Evolutionary conservation across 2,888 invertebrate genomes (phyloP).

Genomic region (Adelognathus sp.): DNA sequence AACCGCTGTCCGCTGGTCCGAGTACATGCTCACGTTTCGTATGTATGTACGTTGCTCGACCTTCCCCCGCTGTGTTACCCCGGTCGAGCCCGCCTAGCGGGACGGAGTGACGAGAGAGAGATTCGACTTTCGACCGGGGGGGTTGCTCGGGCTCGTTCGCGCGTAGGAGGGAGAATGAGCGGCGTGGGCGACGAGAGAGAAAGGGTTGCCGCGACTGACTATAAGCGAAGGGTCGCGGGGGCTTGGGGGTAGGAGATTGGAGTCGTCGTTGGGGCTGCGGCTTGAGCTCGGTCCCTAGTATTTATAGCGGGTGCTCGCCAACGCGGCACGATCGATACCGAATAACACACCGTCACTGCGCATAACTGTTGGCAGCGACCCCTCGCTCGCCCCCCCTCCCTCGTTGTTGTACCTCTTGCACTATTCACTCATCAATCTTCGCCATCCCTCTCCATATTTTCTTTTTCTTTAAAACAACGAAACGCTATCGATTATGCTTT

Average conservation of each 20-base stretch:
- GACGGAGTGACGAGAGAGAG: no score
- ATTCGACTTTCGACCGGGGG: slow-evolving; percentile 3
- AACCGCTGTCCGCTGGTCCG: slow-evolving; percentile 29
- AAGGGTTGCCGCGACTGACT: slow-evolving; percentile 6
- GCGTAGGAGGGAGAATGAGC: slow-evolving; percentile 22
- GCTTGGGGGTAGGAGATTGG: slow-evolving; percentile 28
- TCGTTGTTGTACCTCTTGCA: no score
- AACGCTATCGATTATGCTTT: no score
- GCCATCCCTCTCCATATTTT: slow-evolving; percentile 2
- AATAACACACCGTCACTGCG: slow-evolving; percentile 77
- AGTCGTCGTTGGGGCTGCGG: slow-evolving; percentile 52
- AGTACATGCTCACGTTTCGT: no score
- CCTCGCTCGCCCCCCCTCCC: slow-evolving; percentile 50
- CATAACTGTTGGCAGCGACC: slow-evolving; percentile 71
- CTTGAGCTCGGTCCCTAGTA: slow-evolving; percentile 76
- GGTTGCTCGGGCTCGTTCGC: slow-evolving; percentile 1
- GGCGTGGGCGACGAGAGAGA: slow-evolving; percentile 26
- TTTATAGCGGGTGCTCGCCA: slow-evolving; percentile 76
- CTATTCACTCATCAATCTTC: no score
- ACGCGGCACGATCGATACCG: slow-evolving; percentile 79
- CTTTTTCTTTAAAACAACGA: no score
- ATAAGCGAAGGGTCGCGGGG: slow-evolving; percentile 10
- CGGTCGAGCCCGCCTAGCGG: not conserved
- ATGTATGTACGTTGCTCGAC: not conserved
- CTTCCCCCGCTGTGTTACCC: not conserved